A percentile compares a stretch with the other conserved stretches of the same genome.
Conservation (phyloP, 2,888 invertebrate genomes). For the Rhabditoides inermis region DNA sequence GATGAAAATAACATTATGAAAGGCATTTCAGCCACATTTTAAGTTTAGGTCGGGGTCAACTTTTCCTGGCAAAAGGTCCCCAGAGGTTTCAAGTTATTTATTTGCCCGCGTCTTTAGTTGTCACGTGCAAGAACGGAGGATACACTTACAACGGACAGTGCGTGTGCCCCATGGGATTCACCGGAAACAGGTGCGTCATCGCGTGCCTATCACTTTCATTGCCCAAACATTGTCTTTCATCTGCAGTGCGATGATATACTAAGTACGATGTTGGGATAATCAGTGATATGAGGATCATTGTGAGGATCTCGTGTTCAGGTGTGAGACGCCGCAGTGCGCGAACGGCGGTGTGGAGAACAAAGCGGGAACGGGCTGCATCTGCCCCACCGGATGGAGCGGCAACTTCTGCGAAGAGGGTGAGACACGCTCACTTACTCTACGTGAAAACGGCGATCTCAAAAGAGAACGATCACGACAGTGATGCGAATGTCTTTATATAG, state of each 20-base stretch:
- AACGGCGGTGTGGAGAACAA: constrained; percentile 28
- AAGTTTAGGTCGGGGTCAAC: no score
- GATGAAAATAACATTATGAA: no score
- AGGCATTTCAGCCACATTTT: no score
- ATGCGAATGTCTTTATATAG: neutral
- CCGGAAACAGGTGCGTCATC: constrained; percentile 28
- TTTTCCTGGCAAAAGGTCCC: no score
- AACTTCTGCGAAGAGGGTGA: constrained; percentile 32
- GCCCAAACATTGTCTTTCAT: no score
- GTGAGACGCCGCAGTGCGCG: constrained; percentile 28
- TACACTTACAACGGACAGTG: constrained; percentile 33
- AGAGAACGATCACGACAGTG: neutral
- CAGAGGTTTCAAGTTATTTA: no score
- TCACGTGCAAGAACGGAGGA: constrained; percentile 31
- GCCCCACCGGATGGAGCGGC: constrained; percentile 28
- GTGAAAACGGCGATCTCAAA: no score
- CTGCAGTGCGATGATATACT: no score
- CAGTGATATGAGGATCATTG: no score
- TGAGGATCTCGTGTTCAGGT: no score
- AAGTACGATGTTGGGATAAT: no score
- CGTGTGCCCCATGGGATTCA: constrained; percentile 30
- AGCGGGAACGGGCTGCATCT: constrained; percentile 19
- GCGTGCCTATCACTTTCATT: no score
- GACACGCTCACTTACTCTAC: neutral
- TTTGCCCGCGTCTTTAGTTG: constrained; percentile 5